phyloP scores from a whole-genome alignment of 1,140 invertebrate genomes.

The Drosophila pallidifrons region DNA sequence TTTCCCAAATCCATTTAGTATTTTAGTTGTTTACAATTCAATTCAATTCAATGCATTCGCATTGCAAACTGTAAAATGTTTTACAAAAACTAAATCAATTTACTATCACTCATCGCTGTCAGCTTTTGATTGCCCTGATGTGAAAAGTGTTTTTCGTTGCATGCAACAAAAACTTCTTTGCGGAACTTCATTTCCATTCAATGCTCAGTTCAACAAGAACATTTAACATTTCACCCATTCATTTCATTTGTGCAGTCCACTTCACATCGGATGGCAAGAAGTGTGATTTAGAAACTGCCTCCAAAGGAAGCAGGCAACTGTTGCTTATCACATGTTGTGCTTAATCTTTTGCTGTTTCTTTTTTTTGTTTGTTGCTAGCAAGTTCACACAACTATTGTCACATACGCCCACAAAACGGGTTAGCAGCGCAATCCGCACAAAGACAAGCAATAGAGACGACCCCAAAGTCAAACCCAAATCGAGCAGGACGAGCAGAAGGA shows the following conservation, averaged over 20 bases:
- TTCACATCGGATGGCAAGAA: not conserved
- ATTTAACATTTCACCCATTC: not conserved
- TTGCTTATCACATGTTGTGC: slow-evolving; percentile 23
- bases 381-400: slow-evolving; percentile 72
- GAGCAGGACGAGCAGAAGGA: not conserved
- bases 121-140: slow-evolving; percentile 6
- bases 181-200: not conserved
- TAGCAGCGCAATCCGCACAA: slow-evolving; percentile 35
- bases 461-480: not conserved
- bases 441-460: not conserved
- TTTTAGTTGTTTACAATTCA: too few species aligned
- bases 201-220: not conserved
- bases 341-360: slow-evolving; percentile 39
- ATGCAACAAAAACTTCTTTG: not conserved
- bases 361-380: slow-evolving; percentile 20
- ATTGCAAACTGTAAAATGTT: too few species aligned
- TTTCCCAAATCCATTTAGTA: too few species aligned
- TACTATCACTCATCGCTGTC: not conserved
- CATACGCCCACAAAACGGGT: slow-evolving; percentile 69
- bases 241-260: not conserved
- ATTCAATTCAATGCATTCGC: too few species aligned
- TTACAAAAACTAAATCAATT: not conserved
- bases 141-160: not conserved
- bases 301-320: slow-evolving; percentile 22
- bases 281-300: slow-evolving; percentile 41